phyloP scores from a whole-genome alignment of 2,797 vertebrate genomes.

The Eutrigla gurnardus region DNA sequence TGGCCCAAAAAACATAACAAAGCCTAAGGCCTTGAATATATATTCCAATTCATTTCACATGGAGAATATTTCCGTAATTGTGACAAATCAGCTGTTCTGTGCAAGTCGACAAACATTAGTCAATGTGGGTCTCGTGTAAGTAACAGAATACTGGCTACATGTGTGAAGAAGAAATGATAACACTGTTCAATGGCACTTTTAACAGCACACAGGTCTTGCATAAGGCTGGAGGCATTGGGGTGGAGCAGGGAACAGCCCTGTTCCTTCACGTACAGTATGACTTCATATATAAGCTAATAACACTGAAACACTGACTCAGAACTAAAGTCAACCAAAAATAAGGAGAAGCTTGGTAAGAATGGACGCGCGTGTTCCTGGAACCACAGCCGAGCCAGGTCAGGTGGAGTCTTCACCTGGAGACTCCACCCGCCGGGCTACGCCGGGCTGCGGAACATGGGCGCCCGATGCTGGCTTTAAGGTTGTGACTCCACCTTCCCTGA shows the following conservation, averaged over 20 bases:
- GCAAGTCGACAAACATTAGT: conserved; percentile 77
- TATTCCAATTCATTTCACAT: conserved; percentile 5
- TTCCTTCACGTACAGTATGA: conserved; percentile 68
- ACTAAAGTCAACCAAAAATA: conserved; percentile 55
- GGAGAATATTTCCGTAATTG: neutral
- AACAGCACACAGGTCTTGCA: conserved; percentile 88
- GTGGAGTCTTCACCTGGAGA: conserved; percentile 1
- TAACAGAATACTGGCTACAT: conserved; percentile 75
- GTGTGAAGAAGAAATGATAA: conserved; percentile 71
- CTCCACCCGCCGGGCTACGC: conserved; percentile 24
- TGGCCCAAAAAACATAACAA: no score
- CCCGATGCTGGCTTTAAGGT: conserved; percentile 79
- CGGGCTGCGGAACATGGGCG: conserved; percentile 41
- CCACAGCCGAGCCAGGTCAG: conserved; percentile 21
- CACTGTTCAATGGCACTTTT: conserved; percentile 86
- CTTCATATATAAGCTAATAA: conserved; percentile 65
- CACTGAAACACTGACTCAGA: conserved; percentile 61
- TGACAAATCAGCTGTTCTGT: conserved; percentile 60
- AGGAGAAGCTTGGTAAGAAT: conserved; percentile 61
- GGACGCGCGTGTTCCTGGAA: conserved; percentile 37
- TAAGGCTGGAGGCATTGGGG: conserved; percentile 86
- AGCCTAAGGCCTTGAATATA: neutral
- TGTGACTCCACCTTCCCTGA: conserved; percentile 81
- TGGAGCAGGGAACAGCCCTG: conserved; percentile 64
- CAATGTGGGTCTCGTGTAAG: conserved; percentile 62